phyloP scores from a whole-genome alignment of 2,797 vertebrate genomes.

The Bradypodion ventrale region DNA sequence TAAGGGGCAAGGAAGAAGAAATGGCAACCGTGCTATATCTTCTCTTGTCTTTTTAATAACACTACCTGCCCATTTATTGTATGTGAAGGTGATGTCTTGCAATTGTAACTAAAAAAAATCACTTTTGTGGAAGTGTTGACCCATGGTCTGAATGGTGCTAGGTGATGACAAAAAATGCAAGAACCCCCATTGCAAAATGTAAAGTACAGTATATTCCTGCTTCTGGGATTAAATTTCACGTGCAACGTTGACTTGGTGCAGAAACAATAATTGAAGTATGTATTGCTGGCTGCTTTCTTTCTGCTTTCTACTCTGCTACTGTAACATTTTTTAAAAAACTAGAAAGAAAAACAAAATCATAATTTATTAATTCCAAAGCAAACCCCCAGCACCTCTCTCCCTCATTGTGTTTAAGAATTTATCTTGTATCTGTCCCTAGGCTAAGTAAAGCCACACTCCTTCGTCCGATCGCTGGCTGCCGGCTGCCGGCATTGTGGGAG shows the following conservation, averaged over 20 bases:
- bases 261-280: neutral
- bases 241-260: neutral
- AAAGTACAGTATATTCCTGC: neutral
- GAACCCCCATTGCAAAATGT: neutral
- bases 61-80: neutral
- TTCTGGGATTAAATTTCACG: neutral
- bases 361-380: slow-evolving; percentile 36
- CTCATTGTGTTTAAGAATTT: slow-evolving; percentile 28
- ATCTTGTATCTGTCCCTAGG: slow-evolving; percentile 58
- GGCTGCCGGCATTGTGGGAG: slow-evolving; percentile 83
- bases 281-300: slow-evolving; percentile 39
- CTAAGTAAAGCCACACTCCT: slow-evolving; percentile 36
- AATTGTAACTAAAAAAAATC: neutral
- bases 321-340: slow-evolving; percentile 9
- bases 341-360: slow-evolving; percentile 29
- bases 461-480: slow-evolving; percentile 31
- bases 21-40: neutral
- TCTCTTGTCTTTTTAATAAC: neutral
- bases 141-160: neutral
- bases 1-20: too few relatives aligned
- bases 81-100: neutral
- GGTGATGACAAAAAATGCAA: neutral
- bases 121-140: neutral
- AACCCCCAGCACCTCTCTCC: slow-evolving; percentile 18
- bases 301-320: slow-evolving; percentile 14